Evolutionary conservation across 2,113 vertebrate species (phyloP), one percentile per base, ranked within the genome.

Genomic region (Amblyornis subalaris): DNA sequence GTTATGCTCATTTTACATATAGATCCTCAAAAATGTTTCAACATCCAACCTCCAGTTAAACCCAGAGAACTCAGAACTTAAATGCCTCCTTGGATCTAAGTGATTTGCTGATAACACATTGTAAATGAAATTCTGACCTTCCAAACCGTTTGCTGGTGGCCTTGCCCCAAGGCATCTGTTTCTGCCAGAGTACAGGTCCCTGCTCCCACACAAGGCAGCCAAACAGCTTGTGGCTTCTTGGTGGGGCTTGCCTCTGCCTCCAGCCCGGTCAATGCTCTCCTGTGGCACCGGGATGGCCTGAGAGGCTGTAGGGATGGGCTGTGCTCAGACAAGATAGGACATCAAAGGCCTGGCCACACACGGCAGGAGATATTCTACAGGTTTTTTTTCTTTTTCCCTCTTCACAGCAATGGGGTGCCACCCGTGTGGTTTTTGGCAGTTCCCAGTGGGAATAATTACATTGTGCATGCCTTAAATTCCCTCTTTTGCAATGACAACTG

Each of bases 401-500:
- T 78, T 51, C 48, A 64, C 33, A 85, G 81, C 35, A 85, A 44
- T 24, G 45, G 42, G 50, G 42, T 95, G 87, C 82, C 78, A 93
- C 78, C 51, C 82, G 80, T 88, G 75, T 57, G 90, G 83, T 1
- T 93, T 85, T 91, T 83, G 81, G 75, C 55, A 77, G 78, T 51
- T 95, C 78, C 78, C 87, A 79, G 64, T 80, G 82, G 89, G 91
- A 94, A 91, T 95, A 94, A 91, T 95, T 94, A 90, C 17, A 67
- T 26, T 83, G 84, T 89, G 55, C 71, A 24, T 93, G 85, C 85
- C 60, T 95, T 85, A 73, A 88, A 93, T 85, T 95, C 91, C 35
- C 87, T 79, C 87, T 94, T 96, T 89, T 96, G 85, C 91, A 95
- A 89, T 62, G 78, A 91, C 91, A 95, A 95, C 89, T 91, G 95